A percentile compares a stretch with the other conserved stretches of the same genome.
Evolutionary conservation across 2,888 invertebrate species (phyloP).

Genomic region (Seira sanloemensis): DNA sequence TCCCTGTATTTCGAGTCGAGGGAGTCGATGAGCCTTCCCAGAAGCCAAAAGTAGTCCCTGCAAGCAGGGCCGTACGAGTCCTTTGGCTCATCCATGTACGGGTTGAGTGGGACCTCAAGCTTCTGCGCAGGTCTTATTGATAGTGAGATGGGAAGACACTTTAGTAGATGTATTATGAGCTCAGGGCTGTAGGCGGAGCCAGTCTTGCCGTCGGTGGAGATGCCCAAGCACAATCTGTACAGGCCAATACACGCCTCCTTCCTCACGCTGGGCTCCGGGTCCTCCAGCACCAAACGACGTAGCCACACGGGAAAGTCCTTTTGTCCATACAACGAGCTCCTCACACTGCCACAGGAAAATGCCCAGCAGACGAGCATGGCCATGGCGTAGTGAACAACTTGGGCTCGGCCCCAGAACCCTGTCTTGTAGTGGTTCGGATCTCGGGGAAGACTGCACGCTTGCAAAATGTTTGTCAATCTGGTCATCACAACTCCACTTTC

Average conservation of each 20-base stretch:
- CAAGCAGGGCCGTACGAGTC: constrained; percentile 96
- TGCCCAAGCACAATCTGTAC: constrained; percentile 89
- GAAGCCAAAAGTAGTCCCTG: constrained; percentile 94
- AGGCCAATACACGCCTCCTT: constrained; percentile 94
- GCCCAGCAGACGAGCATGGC: constrained; percentile 94
- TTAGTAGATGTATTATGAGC: constrained; percentile 87
- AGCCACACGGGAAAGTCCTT: constrained; percentile 85
- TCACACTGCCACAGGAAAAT: constrained; percentile 88
- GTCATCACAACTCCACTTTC: constrained; percentile 86
- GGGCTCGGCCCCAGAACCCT: constrained; percentile 94
- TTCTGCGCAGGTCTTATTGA: constrained; percentile 84
- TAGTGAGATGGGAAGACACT: constrained; percentile 89
- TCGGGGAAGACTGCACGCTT: constrained; percentile 88
- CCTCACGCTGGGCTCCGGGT: constrained; percentile 93
- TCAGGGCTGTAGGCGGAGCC: constrained; percentile 76
- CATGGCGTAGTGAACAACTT: constrained; percentile 94
- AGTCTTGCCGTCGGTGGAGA: constrained; percentile 76
- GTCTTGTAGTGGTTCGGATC: constrained; percentile 92
- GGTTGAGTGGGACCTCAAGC: constrained; percentile 75
- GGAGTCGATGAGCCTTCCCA: constrained; percentile 91
- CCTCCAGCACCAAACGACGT: constrained; percentile 89
- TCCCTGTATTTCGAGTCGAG: constrained; percentile 86
- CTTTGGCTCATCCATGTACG: constrained; percentile 85
- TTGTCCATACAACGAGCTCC: constrained; percentile 85
- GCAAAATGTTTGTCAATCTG: constrained; percentile 89